Percentiles rank a stretch among this genome's conserved stretches.
phyloP scores from a whole-genome alignment of 1,140 invertebrate species.

The Zeugodacus cucurbitae region DNA sequence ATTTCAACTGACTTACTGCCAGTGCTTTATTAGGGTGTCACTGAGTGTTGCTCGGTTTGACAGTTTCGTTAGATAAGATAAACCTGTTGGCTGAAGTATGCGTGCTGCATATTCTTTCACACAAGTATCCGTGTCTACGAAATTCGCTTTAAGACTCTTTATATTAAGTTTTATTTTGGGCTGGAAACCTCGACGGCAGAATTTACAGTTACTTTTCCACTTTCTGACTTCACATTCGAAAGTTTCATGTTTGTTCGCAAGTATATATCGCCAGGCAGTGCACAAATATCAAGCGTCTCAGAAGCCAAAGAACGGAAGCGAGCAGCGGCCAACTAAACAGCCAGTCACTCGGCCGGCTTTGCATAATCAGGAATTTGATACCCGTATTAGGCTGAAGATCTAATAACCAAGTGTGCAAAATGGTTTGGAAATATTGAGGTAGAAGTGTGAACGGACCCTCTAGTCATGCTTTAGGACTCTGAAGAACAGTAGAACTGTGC shows the following conservation, averaged over 20 bases:
- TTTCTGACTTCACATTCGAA: neutral
- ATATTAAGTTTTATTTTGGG: neutral
- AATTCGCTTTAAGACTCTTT: neutral
- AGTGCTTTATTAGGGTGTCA: neutral
- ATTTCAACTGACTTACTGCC: neutral
- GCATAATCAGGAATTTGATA: neutral
- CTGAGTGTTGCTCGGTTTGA: neutral
- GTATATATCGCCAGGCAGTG: neutral
- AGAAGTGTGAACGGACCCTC: no score
- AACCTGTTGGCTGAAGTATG: neutral
- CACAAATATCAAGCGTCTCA: neutral
- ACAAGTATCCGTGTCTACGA: neutral
- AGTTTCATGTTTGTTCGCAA: neutral
- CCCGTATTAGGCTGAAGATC: neutral
- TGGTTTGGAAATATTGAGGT: neutral
- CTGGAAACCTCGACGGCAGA: neutral
- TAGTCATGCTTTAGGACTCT: no score
- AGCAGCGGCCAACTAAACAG: neutral
- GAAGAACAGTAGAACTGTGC: no score
- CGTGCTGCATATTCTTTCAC: neutral
- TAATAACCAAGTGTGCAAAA: neutral
- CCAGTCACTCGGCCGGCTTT: neutral
- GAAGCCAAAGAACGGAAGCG: neutral
- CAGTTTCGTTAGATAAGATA: constrained; percentile 38
- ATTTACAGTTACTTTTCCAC: neutral